Conservation (phyloP, 2,797 vertebrate species). For the Pangasius larnaudii region DNA sequence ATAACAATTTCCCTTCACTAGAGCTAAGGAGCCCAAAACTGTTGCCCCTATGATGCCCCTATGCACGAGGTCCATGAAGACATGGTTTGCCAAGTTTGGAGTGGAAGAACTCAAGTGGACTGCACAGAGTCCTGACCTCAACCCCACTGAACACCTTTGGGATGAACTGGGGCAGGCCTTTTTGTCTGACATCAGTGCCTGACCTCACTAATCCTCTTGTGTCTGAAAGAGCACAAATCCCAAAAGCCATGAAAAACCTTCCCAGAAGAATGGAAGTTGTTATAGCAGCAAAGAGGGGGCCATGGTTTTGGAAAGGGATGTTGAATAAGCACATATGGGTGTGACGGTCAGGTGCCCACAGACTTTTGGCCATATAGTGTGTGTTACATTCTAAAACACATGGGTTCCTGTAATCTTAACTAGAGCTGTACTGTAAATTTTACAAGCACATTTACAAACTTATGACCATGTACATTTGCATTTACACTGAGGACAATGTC, state of each 20-base stretch:
- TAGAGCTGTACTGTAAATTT: background rate
- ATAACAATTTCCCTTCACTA: background rate
- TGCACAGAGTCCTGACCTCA: background rate
- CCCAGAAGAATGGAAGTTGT: background rate
- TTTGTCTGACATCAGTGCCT: background rate
- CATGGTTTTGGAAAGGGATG: background rate
- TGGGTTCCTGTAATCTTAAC: background rate
- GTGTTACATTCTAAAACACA: background rate
- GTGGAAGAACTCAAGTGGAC: background rate
- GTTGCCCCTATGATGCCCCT: background rate
- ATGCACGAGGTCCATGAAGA: background rate
- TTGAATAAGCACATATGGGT: background rate
- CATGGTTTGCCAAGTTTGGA: background rate
- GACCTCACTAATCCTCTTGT: background rate
- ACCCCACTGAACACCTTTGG: background rate
- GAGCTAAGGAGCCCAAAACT: background rate
- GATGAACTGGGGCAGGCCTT: background rate
- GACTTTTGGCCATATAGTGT: background rate
- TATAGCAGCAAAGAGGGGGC: background rate
- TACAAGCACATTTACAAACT: background rate
- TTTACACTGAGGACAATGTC: background rate
- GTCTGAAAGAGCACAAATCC: background rate
- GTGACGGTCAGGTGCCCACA: background rate
- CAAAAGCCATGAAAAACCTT: background rate
- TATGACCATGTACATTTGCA: background rate